These are phyloP conservation scores for Pseudopipra pipra DNA, from an alignment of 2,113 vertebrate species.

Conservation along the genomic window DNA sequence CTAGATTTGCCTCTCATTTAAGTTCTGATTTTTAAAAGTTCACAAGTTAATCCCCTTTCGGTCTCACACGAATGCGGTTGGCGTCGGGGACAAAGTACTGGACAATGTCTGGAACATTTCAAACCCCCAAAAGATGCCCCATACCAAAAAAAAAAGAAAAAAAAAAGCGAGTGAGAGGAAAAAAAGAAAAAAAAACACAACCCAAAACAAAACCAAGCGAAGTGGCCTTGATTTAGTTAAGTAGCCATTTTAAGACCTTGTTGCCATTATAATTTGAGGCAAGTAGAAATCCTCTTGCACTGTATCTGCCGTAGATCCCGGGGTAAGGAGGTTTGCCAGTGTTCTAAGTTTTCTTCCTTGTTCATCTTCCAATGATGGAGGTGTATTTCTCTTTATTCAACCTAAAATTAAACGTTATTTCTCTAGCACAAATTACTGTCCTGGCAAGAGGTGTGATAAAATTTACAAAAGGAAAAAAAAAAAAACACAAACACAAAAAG, in stretches of 20 bases:
- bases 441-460: neutral
- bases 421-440: neutral
- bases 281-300: neutral
- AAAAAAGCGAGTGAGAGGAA: fast-evolving
- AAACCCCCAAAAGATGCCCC: slow-evolving; percentile 56
- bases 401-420: neutral
- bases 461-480: neutral
- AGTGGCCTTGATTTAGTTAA: slow-evolving; percentile 64
- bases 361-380: neutral
- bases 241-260: slow-evolving; percentile 54
- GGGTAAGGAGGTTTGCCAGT: neutral
- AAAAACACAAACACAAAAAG: neutral
- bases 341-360: neutral
- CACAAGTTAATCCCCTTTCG: slow-evolving; percentile 94
- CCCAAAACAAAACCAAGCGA: neutral
- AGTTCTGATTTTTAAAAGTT: slow-evolving; percentile 93
- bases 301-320: neutral
- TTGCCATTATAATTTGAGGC: slow-evolving; percentile 44
- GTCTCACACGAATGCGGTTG: slow-evolving; percentile 78
- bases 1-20: slow-evolving; percentile 93
- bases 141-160: neutral
- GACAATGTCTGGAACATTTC: slow-evolving; percentile 70
- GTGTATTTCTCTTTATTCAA: neutral
- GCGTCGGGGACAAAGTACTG: slow-evolving; percentile 73
- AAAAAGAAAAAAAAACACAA: neutral